phyloP scores from a whole-genome alignment of 2,113 vertebrate genomes.

The Cheirogaleus medius region DNA sequence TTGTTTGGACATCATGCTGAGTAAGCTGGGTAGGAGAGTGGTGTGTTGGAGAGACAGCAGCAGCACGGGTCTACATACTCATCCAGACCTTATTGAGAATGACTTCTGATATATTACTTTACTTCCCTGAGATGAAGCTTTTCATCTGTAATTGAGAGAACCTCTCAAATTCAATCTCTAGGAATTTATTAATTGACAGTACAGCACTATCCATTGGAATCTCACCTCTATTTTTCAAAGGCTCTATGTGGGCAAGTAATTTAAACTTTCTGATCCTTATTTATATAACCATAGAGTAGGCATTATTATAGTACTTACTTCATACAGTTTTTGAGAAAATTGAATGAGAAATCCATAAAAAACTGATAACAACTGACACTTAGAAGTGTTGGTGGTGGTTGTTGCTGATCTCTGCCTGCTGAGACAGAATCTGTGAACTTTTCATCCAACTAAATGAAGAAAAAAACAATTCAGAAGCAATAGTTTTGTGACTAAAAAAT shows the following conservation, averaged over 20 bases:
- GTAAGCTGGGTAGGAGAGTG: not conserved
- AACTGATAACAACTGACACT: not conserved
- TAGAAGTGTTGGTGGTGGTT: not conserved
- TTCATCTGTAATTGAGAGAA: not conserved
- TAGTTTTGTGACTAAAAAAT: not conserved
- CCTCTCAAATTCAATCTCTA: not conserved
- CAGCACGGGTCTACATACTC: not conserved
- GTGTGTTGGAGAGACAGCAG: not conserved
- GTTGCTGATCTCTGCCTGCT: not conserved
- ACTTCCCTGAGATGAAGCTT: not conserved
- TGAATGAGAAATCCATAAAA: not conserved
- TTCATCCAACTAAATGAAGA: not conserved
- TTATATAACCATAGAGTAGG: not conserved
- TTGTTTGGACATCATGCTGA: not conserved
- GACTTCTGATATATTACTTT: not conserved
- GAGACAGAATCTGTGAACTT: not conserved
- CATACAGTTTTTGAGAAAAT: not conserved
- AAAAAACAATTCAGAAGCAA: not conserved
- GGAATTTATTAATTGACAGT: slow-evolving; percentile 1
- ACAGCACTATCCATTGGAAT: not conserved
- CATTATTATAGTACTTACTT: not conserved
- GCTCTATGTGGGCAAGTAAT: not conserved
- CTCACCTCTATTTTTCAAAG: not conserved
- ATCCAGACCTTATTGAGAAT: not conserved
- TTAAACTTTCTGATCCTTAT: not conserved